Base-by-base conservation (phyloP, 2,888 invertebrate species). In the Teinopalpus imperialis region DNA sequence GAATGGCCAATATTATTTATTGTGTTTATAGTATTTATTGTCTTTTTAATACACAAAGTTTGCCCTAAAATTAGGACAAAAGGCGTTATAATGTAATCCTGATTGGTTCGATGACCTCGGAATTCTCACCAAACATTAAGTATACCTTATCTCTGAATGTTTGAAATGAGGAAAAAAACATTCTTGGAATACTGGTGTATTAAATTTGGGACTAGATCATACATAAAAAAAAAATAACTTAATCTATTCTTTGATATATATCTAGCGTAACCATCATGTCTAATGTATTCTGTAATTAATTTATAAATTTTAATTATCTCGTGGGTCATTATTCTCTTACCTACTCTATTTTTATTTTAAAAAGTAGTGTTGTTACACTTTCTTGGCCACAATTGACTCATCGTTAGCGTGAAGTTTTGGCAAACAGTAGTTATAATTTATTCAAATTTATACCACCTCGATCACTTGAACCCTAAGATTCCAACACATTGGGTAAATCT, bases 141-240 rank as follows among this genome's bases (percentile, higher is more conserved):
- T 44, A 43, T 44, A 30, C 42, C 51, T 59, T 58, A 61, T 54
- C 56, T 52, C 32, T 39, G n/a, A n/a, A n/a, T n/a, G 43, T 32
- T 41, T 30, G 29, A 48, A 53, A 53, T 31, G 43, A 54, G 45
- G 48, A 37, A 53, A n/a, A n/a, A 51, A 54, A 47, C 52, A 47
- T 56, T 54, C 51, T 54, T 55, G 48, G 30, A 52, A 52, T 45
- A 52, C 49, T 45, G 43, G 16, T 35, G 24, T 20, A 18, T 44
- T 39, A 21, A 12, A 29, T 37, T 18, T 32, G 7, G 10, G 23
- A n/a, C n/a, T n/a, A n/a, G n/a, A n/a, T n/a, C n/a, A n/a, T n/a
- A n/a, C n/a, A n/a, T n/a, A n/a, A n/a, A n/a, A n/a, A n/a, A n/a
- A n/a, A n/a, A n/a, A n/a, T n/a, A n/a, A n/a, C n/a, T n/a, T n/a